Conservation (phyloP, 2,113 vertebrate genomes). For the Myotis davidii region DNA sequence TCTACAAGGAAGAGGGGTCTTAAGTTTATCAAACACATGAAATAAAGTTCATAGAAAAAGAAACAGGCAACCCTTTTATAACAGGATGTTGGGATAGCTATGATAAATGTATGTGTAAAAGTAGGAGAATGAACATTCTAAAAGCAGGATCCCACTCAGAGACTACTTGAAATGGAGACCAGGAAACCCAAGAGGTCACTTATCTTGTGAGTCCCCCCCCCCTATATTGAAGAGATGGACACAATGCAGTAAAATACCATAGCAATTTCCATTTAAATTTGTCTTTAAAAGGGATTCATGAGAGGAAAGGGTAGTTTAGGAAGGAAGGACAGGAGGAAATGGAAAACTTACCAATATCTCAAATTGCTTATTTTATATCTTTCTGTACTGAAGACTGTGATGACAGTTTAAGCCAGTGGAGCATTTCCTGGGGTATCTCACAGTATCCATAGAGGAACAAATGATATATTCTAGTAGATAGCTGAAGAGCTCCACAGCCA, state of each 20-base stretch:
- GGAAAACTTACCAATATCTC: not conserved
- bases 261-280: not conserved
- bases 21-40: not conserved
- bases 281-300: not conserved
- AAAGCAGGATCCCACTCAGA: not conserved
- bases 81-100: not conserved
- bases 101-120: not conserved
- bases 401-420: not conserved
- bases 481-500: too few relatives aligned
- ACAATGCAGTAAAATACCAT: not conserved
- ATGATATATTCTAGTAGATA: not conserved
- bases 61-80: not conserved
- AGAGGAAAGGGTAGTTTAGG: not conserved
- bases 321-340: not conserved
- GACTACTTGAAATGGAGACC: not conserved
- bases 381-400: not conserved
- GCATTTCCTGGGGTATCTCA: not conserved
- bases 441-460: not conserved
- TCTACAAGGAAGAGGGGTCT: not conserved
- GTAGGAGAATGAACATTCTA: not conserved
- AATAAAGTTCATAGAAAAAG: not conserved
- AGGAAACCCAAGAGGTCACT: not conserved
- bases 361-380: not conserved
- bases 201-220: not conserved
- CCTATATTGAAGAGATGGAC: not conserved